These are phyloP conservation scores for Channallabes apus DNA, from an alignment of 2,797 vertebrate genomes.

Conservation along the genomic window DNA sequence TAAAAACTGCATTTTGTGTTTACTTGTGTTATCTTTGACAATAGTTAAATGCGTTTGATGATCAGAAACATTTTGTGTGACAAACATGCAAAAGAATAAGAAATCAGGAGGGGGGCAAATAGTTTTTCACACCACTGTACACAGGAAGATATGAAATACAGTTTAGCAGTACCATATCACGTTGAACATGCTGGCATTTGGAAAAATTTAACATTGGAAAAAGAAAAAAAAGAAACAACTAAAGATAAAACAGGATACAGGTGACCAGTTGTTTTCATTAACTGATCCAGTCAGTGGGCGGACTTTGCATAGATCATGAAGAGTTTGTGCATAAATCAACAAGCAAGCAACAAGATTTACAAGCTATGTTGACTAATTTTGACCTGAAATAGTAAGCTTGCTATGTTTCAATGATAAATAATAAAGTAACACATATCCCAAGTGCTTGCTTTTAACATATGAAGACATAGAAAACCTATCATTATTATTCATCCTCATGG, in stretches of 20 bases:
- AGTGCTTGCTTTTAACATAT: neutral
- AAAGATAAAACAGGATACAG: constrained; percentile 11
- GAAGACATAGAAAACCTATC: neutral
- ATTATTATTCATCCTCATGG: neutral
- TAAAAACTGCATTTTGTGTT: no score
- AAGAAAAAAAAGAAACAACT: neutral
- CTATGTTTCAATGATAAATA: constrained; percentile 14
- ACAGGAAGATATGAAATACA: neutral
- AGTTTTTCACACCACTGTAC: no score
- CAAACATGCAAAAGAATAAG: no score
- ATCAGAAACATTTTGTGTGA: no score
- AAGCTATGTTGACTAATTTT: constrained; percentile 3
- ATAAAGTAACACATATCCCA: neutral
- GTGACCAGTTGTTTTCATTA: constrained; percentile 19
- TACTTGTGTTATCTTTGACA: no score
- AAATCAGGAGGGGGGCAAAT: no score
- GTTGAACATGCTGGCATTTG: neutral
- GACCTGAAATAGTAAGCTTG: constrained; percentile 11
- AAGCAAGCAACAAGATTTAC: neutral
- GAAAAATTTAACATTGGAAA: neutral
- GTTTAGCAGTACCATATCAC: neutral
- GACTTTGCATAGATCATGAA: constrained; percentile 3
- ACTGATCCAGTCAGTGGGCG: neutral
- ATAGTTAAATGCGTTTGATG: no score
- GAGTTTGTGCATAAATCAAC: neutral